Base-by-base conservation (phyloP, 2,113 vertebrate species). In the Grantiella picta region DNA sequence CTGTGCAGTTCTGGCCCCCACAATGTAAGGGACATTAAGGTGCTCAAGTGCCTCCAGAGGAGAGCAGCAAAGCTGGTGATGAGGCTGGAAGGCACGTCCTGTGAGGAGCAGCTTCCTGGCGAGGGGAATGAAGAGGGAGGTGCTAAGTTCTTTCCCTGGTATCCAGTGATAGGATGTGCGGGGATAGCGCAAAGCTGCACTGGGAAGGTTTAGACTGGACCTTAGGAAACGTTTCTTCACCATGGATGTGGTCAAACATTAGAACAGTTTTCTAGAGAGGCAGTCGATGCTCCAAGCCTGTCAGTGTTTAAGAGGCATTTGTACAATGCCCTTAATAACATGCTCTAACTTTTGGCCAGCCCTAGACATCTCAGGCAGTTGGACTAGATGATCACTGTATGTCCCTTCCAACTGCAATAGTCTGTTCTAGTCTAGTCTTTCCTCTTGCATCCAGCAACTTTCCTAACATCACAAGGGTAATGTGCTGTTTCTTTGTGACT, bases 111-210 rank as follows among this genome's bases (percentile, higher is more conserved):
- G 47, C 38, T 90, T 70, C 65, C 24, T 45, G 36, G 49, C 50
- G 33, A 59, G 28, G 6, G 17, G 31, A 50, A 5, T 29, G 63
- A 27, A 70, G 17, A 44, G 13, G 44, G 27, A 65, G 12, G 4
- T 47, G 27, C 40, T 47, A 35, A 60, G 14, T 42, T 78, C 44
- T 56, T 38, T 18, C 18, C 53, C 0, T 1, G 9, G 4, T 33
- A 28, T n/a, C 28, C 0, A 1, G 28, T 54, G 61, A 42, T 19
- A 42, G 47, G 12, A 40, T 0, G 0, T 1, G 0, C 45, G 22
- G 31, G 25, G 75, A 40, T 71, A 38, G 25, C 23, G 76, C 57
- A 80, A 10, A 86, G 66, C 23, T 27, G 21, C 3, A 0, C 7
- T 14, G n/a, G 5, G 10, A 17, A 64, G 33, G 25, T 80, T 86